Evolutionary conservation across 2,797 vertebrate species (phyloP), one percentile per base, ranked within the genome.

Genomic region (Gorsachius magnificus): DNA sequence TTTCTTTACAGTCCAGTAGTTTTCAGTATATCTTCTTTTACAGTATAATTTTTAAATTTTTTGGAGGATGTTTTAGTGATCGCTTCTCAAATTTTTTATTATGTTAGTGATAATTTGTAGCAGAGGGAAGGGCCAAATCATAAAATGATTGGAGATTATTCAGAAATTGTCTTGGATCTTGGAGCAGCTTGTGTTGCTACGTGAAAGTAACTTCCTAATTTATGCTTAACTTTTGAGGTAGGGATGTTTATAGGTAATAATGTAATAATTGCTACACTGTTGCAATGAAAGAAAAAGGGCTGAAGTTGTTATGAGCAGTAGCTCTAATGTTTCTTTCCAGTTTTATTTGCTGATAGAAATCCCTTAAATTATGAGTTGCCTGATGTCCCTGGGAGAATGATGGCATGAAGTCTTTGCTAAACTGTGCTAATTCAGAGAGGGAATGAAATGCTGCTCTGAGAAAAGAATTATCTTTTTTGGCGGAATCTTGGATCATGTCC

Each of bases 401-500:
- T 60, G 66, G 58, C 58, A 72, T 48, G 79, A 86, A 54, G 79
- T 19, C 93, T 83, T 66, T 53, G 56, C 70, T 80, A 29, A 93
- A 41, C 70, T 46, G 35, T 1, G 8, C 48, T 79, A 15, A 82
- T 84, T 88, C 81, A 64, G 33, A 87, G 58, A 43, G 61, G 61
- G 56, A 92, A 16, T 24, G 38, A 78, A 86, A 61, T 0, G 0
- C 77, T 87, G 48, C 75, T 16, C 66, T 26, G 74, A 69, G 68
- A 36, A 60, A 75, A 81, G 61, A 91, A 79, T 70, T 50, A 20
- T 38, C 41, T 68, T 91, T 63, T 94, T 90, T 68, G 81, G 60
- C 46, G 86, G 54, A 91, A n/a, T 81, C 87, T 92, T 95, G 87
- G 89, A 81, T 72, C 48, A 12, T 60, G 31, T 82, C 83, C 74